Evolutionary conservation across 2,888 invertebrate species (phyloP).

Genomic region (Petrophora chlorosata): DNA sequence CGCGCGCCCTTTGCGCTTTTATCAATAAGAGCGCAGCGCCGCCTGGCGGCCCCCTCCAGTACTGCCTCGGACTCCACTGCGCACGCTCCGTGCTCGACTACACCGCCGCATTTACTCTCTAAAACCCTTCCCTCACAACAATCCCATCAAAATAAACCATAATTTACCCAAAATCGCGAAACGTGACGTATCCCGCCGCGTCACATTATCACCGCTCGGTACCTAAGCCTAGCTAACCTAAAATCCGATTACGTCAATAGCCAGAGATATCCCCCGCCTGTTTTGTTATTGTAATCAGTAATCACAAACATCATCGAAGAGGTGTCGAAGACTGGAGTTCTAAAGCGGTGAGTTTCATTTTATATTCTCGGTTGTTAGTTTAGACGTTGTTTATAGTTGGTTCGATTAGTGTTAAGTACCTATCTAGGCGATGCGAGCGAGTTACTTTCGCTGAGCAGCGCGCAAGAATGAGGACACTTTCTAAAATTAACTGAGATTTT

Average conservation of each 20-base stretch:
- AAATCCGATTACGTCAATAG: conserved; percentile 62
- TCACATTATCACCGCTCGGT: conserved; percentile 34
- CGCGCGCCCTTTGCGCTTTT: conserved; percentile 74
- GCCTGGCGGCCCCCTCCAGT: conserved; percentile 67
- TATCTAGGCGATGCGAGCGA: conserved; percentile 57
- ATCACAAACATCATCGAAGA: conserved; percentile 23
- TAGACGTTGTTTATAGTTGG: conserved; percentile 34
- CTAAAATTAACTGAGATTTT: conserved; percentile 71
- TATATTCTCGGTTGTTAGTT: conserved; percentile 40
- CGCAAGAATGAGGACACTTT: conserved; percentile 70
- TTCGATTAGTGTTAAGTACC: conserved; percentile 40
- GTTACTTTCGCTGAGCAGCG: conserved; percentile 66
- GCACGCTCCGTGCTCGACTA: conserved; percentile 72
- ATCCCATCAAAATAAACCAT: conserved; percentile 57
- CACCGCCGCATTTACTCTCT: conserved; percentile 67
- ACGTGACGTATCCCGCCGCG: conserved; percentile 20
- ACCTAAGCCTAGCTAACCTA: conserved; percentile 46
- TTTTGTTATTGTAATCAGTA: conserved; percentile 34
- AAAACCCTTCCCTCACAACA: conserved; percentile 63
- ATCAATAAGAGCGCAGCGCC: conserved; percentile 75
- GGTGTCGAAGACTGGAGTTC: conserved; percentile 41
- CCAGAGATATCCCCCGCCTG: conserved; percentile 35
- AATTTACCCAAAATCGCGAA: conserved; percentile 41
- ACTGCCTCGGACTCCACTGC: conserved; percentile 63
- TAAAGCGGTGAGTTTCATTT: conserved; percentile 61